phyloP scores from a whole-genome alignment of 2,888 invertebrate species.

The Deilephila elpenor region DNA sequence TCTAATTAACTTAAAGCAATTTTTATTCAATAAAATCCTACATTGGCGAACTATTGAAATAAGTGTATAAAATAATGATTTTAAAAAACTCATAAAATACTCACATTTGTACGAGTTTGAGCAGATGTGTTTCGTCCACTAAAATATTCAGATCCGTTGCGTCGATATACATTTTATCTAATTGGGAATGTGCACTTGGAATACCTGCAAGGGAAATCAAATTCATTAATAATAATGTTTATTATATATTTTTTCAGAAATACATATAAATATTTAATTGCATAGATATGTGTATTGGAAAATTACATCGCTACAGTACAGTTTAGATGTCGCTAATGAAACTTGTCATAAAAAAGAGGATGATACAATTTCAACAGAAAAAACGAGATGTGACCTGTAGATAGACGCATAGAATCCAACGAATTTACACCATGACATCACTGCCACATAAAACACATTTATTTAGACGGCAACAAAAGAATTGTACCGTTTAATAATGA shows the following conservation, averaged over 20 bases:
- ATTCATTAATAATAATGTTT: neutral
- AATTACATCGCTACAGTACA: too few relatives aligned
- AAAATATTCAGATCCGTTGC: slow-evolving; percentile 85
- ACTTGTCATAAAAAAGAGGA: too few relatives aligned
- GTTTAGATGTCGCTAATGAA: too few relatives aligned
- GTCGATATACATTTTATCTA: slow-evolving; percentile 80
- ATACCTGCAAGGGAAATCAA: slow-evolving; percentile 62
- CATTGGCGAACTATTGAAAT: too few relatives aligned
- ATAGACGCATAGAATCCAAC: neutral
- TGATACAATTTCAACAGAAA: too few relatives aligned
- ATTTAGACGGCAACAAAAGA: slow-evolving; percentile 4
- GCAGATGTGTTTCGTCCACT: slow-evolving; percentile 80
- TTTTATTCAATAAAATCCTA: too few relatives aligned
- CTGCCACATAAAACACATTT: neutral
- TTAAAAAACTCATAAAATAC: slow-evolving; percentile 51
- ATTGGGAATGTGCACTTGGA: slow-evolving; percentile 70
- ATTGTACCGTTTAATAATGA: neutral
- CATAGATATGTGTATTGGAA: too few relatives aligned
- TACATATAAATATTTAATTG: too few relatives aligned
- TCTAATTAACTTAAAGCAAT: too few relatives aligned
- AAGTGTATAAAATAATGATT: neutral
- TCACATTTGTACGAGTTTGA: slow-evolving; percentile 86
- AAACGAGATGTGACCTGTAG: too few relatives aligned
- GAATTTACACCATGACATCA: slow-evolving; percentile 9
- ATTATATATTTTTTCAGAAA: too few relatives aligned